These are phyloP conservation scores for Ginglymostoma cirratum DNA, from an alignment of 2,113 vertebrate species.

Conservation along the genomic window DNA sequence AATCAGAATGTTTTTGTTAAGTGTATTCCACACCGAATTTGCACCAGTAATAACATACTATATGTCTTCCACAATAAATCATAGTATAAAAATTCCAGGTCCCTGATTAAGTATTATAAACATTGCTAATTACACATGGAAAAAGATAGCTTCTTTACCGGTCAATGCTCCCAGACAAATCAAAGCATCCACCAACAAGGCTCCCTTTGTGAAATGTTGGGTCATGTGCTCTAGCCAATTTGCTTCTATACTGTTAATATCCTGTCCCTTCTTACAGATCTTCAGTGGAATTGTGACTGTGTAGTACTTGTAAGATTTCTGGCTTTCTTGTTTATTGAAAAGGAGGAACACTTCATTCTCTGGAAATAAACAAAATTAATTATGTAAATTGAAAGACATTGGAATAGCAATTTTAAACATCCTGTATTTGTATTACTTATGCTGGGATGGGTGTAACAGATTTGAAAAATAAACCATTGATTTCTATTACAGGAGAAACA, in stretches of 20 bases:
- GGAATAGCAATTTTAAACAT: neutral
- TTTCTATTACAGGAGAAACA: neutral
- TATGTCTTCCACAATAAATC: neutral
- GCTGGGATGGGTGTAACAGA: neutral
- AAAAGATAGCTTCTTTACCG: constrained; percentile 58
- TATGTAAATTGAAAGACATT: neutral
- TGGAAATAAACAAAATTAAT: constrained; percentile 47
- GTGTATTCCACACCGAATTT: neutral
- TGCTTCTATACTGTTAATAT: constrained; percentile 74
- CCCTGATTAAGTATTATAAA: neutral
- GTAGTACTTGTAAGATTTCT: constrained; percentile 74
- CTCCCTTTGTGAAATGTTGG: constrained; percentile 91
- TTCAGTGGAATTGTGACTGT: constrained; percentile 83
- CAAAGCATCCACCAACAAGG: constrained; percentile 80
- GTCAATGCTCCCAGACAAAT: constrained; percentile 74
- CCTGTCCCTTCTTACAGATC: constrained; percentile 70
- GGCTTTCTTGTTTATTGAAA: constrained; percentile 74
- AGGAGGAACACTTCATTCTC: constrained; percentile 73
- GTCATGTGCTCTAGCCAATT: constrained; percentile 98
- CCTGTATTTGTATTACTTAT: neutral
- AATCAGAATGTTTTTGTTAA: neutral
- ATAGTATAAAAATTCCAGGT: neutral
- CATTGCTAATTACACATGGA: constrained; percentile 29
- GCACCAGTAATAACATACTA: neutral
- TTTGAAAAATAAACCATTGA: neutral